Conservation (phyloP, 2,888 invertebrate species). For the Trissolcus brochymenae region DNA sequence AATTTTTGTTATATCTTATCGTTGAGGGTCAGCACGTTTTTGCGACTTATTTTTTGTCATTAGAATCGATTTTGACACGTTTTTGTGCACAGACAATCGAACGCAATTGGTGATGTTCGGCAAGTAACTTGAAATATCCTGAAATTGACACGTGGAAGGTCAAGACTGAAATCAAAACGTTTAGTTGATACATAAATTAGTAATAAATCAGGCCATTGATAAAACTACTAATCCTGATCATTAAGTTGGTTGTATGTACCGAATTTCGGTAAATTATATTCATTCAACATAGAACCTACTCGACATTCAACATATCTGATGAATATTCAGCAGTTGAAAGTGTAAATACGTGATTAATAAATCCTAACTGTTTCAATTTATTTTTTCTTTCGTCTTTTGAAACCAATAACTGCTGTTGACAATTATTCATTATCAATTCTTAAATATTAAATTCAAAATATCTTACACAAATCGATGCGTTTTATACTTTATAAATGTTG, state of each 20-base stretch:
- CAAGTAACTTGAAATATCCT: conserved; percentile 25
- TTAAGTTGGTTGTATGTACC: conserved; percentile 14
- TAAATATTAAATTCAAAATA: no score
- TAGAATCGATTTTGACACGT: conserved; percentile 7
- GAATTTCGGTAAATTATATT: conserved; percentile 32
- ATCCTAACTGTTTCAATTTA: no score
- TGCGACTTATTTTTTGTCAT: neutral
- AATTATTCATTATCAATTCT: no score
- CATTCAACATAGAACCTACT: conserved; percentile 40
- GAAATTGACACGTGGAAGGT: conserved; percentile 35
- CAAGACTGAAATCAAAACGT: conserved; percentile 14
- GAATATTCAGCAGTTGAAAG: conserved; percentile 32
- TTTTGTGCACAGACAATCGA: conserved; percentile 7
- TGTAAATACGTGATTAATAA: conserved; percentile 15
- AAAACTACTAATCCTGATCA: conserved; percentile 20
- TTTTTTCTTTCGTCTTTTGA: no score
- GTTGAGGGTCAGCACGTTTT: neutral
- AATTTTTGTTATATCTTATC: no score
- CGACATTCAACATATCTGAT: conserved; percentile 22
- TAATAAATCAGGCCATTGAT: conserved; percentile 47
- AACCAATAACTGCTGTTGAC: no score
- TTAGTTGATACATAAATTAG: conserved; percentile 48
- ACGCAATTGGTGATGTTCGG: conserved; percentile 11
- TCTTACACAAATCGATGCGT: no score
- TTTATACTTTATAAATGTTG: no score